phyloP scores from a whole-genome alignment of 2,888 invertebrate genomes.

The Crioceris asparagi region DNA sequence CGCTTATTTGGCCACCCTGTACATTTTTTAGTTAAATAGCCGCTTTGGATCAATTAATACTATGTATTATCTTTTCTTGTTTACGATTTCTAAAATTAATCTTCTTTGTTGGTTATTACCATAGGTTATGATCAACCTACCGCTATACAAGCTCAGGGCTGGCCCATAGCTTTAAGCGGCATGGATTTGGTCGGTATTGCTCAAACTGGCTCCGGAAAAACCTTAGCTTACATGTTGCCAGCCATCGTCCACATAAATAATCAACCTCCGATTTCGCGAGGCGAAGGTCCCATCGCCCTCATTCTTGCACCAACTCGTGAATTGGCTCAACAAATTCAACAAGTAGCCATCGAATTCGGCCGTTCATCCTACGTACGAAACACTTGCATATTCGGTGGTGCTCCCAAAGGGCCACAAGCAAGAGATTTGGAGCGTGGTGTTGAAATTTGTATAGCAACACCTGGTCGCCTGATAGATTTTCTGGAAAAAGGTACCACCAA shows the following conservation, averaged over 20 bases:
- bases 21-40: too few species aligned
- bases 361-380: constrained; percentile 67
- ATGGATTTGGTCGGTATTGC: constrained; percentile 81
- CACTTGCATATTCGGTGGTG: constrained; percentile 84
- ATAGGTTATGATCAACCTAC: constrained; percentile 66
- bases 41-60: too few species aligned
- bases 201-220: constrained; percentile 73
- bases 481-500: constrained; percentile 63
- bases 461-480: constrained; percentile 75
- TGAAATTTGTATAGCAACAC: constrained; percentile 81
- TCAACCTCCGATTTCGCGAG: constrained; percentile 63
- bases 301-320: constrained; percentile 71
- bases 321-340: constrained; percentile 64
- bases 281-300: constrained; percentile 77
- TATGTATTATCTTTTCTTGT: too few species aligned
- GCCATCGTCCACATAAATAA: constrained; percentile 80
- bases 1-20: too few species aligned
- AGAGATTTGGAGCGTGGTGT: constrained; percentile 59
- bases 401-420: constrained; percentile 77
- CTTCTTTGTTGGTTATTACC: too few species aligned
- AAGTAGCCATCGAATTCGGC: constrained; percentile 78
- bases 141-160: constrained; percentile 77
- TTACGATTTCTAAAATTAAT: too few species aligned
- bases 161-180: constrained; percentile 78
- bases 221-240: constrained; percentile 68